Conservation (phyloP, 2,888 invertebrate species). For the Apodemia duryi region DNA sequence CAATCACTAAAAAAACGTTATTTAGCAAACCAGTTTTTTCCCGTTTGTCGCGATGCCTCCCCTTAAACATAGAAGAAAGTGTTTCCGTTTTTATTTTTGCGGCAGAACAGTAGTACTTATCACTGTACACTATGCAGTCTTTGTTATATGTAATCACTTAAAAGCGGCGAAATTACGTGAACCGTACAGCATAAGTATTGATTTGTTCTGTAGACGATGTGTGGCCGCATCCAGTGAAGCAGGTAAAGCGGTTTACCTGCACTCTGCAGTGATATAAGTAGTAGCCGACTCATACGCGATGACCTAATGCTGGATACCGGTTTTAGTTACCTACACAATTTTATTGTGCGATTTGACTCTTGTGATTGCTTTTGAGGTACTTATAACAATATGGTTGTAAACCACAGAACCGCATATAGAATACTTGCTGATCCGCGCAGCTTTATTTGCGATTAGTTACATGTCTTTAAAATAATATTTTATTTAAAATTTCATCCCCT, state of each 20-base stretch:
- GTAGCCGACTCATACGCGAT: slow-evolving; percentile 27
- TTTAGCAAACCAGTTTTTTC: too few species aligned
- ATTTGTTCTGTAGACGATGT: background rate
- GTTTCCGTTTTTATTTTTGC: background rate
- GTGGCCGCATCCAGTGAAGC: background rate
- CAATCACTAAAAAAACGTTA: too few species aligned
- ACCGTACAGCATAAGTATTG: background rate
- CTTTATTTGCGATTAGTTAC: too few species aligned
- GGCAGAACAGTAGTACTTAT: background rate
- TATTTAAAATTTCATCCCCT: too few species aligned
- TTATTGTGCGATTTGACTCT: background rate
- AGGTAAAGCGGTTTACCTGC: background rate
- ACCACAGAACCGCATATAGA: too few species aligned
- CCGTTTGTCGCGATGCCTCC: too few species aligned
- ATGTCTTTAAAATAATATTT: too few species aligned
- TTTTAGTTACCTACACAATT: background rate
- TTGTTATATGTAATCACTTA: background rate
- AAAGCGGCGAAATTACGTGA: background rate
- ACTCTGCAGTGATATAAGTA: background rate
- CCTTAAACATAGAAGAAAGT: too few species aligned
- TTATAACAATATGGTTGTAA: background rate
- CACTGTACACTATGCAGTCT: background rate
- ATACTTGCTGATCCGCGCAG: too few species aligned
- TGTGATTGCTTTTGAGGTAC: background rate
- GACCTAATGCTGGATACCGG: slow-evolving; percentile 26